phyloP scores from a whole-genome alignment of 2,797 vertebrate genomes.

The Chiloscyllium punctatum region DNA sequence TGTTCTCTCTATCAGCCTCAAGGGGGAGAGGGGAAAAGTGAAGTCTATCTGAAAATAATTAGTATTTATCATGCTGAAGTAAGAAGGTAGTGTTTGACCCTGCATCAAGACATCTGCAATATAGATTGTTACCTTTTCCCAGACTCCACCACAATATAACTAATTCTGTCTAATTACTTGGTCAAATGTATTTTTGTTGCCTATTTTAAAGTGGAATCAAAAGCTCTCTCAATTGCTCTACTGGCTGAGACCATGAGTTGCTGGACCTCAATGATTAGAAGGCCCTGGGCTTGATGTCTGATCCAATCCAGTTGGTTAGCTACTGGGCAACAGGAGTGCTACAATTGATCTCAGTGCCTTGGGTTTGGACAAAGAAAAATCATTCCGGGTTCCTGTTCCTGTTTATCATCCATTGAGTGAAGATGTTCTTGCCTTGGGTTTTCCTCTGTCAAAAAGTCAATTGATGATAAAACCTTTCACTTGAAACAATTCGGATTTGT shows the following conservation, averaged over 20 bases:
- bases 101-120: too few species aligned
- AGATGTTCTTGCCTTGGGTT: background rate
- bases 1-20: too few species aligned
- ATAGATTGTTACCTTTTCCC: too few species aligned
- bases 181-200: background rate
- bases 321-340: background rate
- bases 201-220: background rate
- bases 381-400: background rate
- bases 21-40: too few species aligned
- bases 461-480: background rate
- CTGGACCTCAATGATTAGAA: too few species aligned
- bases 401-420: background rate
- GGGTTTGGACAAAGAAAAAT: background rate
- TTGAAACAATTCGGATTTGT: background rate
- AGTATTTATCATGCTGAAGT: too few species aligned
- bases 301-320: background rate
- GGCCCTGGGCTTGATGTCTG: background rate
- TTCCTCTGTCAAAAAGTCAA: background rate
- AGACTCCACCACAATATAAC: too few species aligned
- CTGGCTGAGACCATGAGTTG: background rate
- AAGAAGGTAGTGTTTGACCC: too few species aligned
- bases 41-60: too few species aligned
- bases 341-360: too few species aligned
- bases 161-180: background rate
- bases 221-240: background rate